phyloP scores from a whole-genome alignment of 2,113 vertebrate genomes.

The Dascyllus trimaculatus region DNA sequence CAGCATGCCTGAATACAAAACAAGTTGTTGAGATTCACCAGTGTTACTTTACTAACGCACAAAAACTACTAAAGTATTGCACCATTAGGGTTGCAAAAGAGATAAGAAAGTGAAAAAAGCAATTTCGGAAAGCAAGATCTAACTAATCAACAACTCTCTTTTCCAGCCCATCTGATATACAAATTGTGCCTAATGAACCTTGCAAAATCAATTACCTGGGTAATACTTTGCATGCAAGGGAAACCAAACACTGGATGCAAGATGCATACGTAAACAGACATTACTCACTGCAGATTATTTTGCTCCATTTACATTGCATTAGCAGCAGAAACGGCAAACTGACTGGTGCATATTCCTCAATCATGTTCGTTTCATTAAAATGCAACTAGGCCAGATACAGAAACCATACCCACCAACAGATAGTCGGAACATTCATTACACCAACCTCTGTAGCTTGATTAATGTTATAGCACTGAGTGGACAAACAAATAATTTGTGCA shows the following conservation, averaged over 20 bases:
- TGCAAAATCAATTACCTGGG: conserved; percentile 85
- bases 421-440: conserved; percentile 34
- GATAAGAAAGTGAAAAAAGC: conserved; percentile 69
- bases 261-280: conserved; percentile 83
- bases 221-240: conserved; percentile 82
- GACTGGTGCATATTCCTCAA: conserved; percentile 75
- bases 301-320: conserved; percentile 84
- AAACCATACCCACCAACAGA: conserved; percentile 53
- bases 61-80: conserved; percentile 49
- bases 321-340: conserved; percentile 68
- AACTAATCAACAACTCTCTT: conserved; percentile 84
- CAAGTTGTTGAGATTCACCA: conserved; percentile 60
- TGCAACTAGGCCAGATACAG: conserved; percentile 73
- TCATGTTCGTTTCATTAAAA: conserved; percentile 79
- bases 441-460: conserved; percentile 37
- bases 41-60: conserved; percentile 60
- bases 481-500: conserved; percentile 31
- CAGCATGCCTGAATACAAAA: conserved; percentile 60
- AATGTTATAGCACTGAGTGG: conserved; percentile 37
- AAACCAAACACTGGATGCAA: conserved; percentile 78
- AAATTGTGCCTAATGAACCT: conserved; percentile 85
- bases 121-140: conserved; percentile 80
- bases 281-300: conserved; percentile 82
- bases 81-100: conserved; percentile 55
- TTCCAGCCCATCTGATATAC: conserved; percentile 85